Percentiles rank a stretch among this genome's conserved stretches.
Conservation (phyloP, 1,140 invertebrate species). For the Ephestia elutella region DNA sequence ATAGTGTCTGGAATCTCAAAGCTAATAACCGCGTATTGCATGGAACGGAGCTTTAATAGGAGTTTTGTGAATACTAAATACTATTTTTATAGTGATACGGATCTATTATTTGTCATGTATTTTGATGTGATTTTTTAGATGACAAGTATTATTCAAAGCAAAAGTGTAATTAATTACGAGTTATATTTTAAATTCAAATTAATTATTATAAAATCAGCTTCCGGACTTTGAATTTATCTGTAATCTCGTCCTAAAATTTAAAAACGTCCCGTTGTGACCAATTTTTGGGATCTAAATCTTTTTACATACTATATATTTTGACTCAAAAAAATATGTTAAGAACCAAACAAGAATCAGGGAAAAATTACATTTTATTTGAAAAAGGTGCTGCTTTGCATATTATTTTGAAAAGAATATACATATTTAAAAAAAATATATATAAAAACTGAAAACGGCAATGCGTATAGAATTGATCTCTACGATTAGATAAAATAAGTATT, state of each 20-base stretch:
- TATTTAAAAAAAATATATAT: conserved; percentile 5
- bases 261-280: conserved; percentile 14
- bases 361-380: conserved; percentile 20
- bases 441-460: conserved; percentile 33
- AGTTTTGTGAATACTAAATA: conserved; percentile 22
- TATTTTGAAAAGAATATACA: conserved; percentile 22
- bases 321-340: conserved; percentile 12
- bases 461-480: conserved; percentile 44
- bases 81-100: conserved; percentile 33
- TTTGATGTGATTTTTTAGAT: conserved; percentile 43
- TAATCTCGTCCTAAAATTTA: conserved; percentile 2
- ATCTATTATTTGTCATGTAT: conserved; percentile 25
- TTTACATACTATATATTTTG: conserved; percentile 12
- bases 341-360: conserved; percentile 24
- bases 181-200: not conserved
- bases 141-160: conserved; percentile 7
- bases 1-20: conserved; percentile 15
- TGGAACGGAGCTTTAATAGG: conserved; percentile 61
- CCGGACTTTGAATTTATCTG: not conserved
- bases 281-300: conserved; percentile 15
- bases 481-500: conserved; percentile 7
- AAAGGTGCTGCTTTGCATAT: conserved; percentile 34
- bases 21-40: conserved; percentile 28
- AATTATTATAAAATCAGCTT: not conserved
- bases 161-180: conserved; percentile 7